Evolutionary conservation across 2,113 vertebrate genomes (phyloP).

Genomic region (Edolisoma coerulescens): DNA sequence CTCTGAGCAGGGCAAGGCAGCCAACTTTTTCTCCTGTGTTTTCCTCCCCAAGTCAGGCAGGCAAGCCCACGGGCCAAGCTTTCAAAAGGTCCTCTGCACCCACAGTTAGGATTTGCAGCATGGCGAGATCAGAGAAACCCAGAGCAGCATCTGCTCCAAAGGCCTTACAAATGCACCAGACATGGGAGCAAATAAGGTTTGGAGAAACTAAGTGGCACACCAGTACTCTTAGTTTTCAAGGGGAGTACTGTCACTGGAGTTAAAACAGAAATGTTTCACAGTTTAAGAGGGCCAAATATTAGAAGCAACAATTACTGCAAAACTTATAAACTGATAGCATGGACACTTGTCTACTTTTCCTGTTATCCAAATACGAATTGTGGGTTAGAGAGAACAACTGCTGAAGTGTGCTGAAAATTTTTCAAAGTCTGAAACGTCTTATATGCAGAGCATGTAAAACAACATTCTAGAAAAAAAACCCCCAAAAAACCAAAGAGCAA

Average conservation of each 20-base stretch:
- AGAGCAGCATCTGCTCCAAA: neutral
- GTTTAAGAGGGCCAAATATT: neutral
- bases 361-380: fast-evolving
- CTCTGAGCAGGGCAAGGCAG: neutral
- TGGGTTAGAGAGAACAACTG: neutral
- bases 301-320: neutral
- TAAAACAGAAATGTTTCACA: neutral
- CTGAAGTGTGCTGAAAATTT: neutral
- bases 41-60: neutral
- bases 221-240: neutral
- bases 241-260: neutral
- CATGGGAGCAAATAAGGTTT: neutral
- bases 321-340: neutral
- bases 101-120: neutral
- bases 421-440: neutral
- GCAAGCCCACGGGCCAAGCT: neutral
- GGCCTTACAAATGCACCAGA: neutral
- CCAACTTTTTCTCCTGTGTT: neutral
- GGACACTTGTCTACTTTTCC: neutral
- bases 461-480: neutral
- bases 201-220: neutral
- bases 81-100: neutral
- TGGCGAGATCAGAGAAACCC: neutral
- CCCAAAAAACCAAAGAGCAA: neutral
- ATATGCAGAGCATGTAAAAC: neutral